Evolutionary conservation across 2,797 vertebrate genomes (phyloP).

Genomic region (Poecilia velifera): DNA sequence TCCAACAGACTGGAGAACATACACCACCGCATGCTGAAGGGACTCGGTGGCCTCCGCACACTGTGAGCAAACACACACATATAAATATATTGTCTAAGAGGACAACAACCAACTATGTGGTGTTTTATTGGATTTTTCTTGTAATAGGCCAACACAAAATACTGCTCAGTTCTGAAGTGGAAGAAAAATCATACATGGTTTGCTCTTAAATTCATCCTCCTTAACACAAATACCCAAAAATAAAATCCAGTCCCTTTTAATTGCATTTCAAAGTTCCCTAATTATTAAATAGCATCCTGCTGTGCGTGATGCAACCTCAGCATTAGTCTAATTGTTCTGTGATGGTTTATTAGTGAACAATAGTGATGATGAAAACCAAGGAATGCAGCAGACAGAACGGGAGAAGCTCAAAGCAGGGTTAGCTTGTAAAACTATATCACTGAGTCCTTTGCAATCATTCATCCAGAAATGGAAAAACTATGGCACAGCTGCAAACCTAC

Average conservation of each 20-base stretch:
- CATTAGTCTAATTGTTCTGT: not conserved
- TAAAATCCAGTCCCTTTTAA: not conserved
- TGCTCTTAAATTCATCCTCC: not conserved
- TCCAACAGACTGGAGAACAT: constrained; percentile 94
- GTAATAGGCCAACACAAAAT: not conserved
- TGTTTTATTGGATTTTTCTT: not conserved
- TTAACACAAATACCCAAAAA: not conserved
- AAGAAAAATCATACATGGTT: not conserved
- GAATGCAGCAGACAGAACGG: not conserved
- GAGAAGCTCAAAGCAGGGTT: not conserved
- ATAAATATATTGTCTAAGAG: constrained; percentile 4
- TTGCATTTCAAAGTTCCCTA: not conserved
- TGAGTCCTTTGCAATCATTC: not conserved
- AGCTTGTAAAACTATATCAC: not conserved
- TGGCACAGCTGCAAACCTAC: not conserved
- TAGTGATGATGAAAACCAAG: not conserved
- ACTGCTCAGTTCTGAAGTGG: not conserved
- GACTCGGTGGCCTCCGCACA: constrained; percentile 92
- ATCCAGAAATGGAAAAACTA: not conserved
- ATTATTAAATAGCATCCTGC: not conserved
- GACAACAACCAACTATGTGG: not conserved
- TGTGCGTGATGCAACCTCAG: not conserved
- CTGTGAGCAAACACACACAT: constrained; percentile 85
- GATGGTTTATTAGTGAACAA: not conserved
- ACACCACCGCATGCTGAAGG: constrained; percentile 93